Conservation (phyloP, 2,113 vertebrate genomes). For the Hipposideros armiger region DNA sequence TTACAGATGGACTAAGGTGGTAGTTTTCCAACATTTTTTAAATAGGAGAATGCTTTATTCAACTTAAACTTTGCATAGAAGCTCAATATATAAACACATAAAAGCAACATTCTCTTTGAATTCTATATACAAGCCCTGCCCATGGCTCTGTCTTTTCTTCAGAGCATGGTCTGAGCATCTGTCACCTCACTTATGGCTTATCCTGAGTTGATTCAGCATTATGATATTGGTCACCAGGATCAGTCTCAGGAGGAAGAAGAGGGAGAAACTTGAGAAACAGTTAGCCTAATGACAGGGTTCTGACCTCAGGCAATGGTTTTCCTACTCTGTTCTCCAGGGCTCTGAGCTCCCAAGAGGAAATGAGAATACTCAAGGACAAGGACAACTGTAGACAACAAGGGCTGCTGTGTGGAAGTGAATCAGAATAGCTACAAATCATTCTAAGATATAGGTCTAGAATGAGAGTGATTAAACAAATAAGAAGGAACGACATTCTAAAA, state of each 20-base stretch:
- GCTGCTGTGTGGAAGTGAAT: not conserved
- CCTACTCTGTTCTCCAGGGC: not conserved
- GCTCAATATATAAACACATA: not conserved
- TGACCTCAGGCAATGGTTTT: not conserved
- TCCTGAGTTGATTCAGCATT: not conserved
- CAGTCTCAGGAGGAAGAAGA: not conserved
- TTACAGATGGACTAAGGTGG: not conserved
- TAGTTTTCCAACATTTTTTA: not conserved
- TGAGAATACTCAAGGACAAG: not conserved
- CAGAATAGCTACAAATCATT: not conserved
- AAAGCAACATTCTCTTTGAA: not conserved
- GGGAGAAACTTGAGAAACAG: not conserved
- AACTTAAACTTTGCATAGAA: not conserved
- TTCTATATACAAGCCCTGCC: not conserved
- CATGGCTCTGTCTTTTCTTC: rapidly evolving
- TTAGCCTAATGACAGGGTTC: not conserved
- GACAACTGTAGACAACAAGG: not conserved
- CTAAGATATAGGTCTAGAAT: not conserved
- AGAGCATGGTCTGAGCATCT: rapidly evolving
- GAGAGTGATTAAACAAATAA: not conserved
- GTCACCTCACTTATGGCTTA: not conserved
- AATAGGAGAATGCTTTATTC: not conserved
- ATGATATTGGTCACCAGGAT: no score
- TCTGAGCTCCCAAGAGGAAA: not conserved
- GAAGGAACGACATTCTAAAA: not conserved